A percentile compares a stretch with the other conserved stretches of the same genome.
phyloP scores from a whole-genome alignment of 2,113 vertebrate species.

The Formicarius rufipectus region DNA sequence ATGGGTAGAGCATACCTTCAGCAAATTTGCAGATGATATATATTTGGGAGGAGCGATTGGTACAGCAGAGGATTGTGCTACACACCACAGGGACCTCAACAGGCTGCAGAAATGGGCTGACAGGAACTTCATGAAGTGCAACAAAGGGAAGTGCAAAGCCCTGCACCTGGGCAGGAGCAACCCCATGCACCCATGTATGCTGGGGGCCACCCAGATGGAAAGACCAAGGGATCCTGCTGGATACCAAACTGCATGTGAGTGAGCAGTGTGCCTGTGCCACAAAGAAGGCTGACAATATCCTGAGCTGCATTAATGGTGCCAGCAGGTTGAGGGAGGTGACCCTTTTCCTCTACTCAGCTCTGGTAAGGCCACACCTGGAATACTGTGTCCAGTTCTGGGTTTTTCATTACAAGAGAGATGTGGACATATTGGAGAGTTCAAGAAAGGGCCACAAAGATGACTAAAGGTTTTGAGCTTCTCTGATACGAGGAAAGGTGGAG shows the following conservation, averaged over 20 bases:
- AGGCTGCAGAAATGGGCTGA: not conserved
- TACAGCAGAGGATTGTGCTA: not conserved
- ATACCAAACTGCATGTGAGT: not conserved
- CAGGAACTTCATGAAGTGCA: not conserved
- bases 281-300: not conserved
- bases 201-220: not conserved
- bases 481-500: not conserved
- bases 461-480: not conserved
- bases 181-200: not conserved
- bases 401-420: not conserved
- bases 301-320: not conserved
- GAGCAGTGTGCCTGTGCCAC: not conserved
- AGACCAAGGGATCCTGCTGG: not conserved
- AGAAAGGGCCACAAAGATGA: not conserved
- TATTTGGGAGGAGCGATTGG: not conserved
- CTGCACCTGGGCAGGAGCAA: not conserved
- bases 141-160: not conserved
- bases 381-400: not conserved
- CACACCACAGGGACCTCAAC: not conserved
- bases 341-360: not conserved
- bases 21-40: not conserved
- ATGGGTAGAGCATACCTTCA: not conserved
- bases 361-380: not conserved
- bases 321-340: not conserved
- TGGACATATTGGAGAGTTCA: not conserved